phyloP scores from a whole-genome alignment of 2,888 invertebrate species.

The Lypha dubia region DNA sequence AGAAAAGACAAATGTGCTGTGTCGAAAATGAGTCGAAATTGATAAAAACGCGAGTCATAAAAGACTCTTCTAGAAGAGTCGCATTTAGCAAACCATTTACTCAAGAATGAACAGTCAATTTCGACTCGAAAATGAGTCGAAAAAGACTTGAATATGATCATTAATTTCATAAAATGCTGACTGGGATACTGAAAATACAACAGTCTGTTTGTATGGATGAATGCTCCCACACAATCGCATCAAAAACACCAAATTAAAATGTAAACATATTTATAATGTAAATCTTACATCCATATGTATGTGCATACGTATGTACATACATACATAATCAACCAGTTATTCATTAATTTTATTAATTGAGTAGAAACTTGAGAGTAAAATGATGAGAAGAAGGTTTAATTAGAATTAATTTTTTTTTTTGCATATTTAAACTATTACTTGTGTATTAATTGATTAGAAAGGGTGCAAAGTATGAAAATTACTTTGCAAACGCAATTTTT shows the following conservation, averaged over 20 bases:
- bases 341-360: slow-evolving; percentile 32
- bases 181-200: slow-evolving; percentile 37
- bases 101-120: no score
- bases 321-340: not conserved
- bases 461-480: not conserved
- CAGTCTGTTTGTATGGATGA: not conserved
- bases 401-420: slow-evolving; percentile 9
- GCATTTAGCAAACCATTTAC: no score
- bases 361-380: slow-evolving; percentile 42
- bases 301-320: not conserved
- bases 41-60: no score
- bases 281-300: no score
- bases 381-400: slow-evolving; percentile 16
- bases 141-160: no score
- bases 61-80: no score
- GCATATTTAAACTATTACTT: not conserved
- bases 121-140: no score
- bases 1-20: no score
- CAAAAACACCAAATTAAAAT: not conserved
- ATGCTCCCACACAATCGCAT: not conserved
- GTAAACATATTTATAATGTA: no score
- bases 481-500: not conserved
- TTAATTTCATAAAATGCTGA: no score
- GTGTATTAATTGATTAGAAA: not conserved
- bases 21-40: no score